Percentiles rank a stretch among this genome's conserved stretches.
Evolutionary conservation across 2,113 vertebrate species (phyloP).

Genomic region (Mola mola): DNA sequence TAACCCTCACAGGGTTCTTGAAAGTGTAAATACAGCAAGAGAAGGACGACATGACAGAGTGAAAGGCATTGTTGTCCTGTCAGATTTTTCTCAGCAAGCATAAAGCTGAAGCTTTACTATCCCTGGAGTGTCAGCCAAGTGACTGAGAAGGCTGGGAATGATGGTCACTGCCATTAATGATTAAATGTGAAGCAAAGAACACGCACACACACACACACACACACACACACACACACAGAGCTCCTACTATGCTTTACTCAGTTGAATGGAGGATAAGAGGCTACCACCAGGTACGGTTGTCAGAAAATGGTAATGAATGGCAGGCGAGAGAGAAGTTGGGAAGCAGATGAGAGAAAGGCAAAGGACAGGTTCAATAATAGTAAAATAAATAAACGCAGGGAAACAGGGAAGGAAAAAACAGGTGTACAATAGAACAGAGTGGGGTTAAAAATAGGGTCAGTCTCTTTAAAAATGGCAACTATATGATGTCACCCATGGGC

Average conservation of each 20-base stretch:
- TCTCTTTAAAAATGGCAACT: slow-evolving; percentile 41
- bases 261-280: slow-evolving; percentile 50
- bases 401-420: slow-evolving; percentile 17
- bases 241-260: slow-evolving; percentile 37
- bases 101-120: slow-evolving; percentile 22
- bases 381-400: slow-evolving; percentile 21
- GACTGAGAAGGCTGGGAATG: slow-evolving; percentile 51
- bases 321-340: slow-evolving; percentile 23
- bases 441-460: slow-evolving; percentile 34
- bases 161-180: slow-evolving; percentile 62
- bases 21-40: background rate
- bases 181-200: slow-evolving; percentile 63
- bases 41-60: slow-evolving; percentile 2
- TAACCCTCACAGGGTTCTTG: background rate
- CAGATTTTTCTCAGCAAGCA: slow-evolving; percentile 43
- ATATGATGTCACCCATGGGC: slow-evolving; percentile 27
- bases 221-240: slow-evolving; percentile 15
- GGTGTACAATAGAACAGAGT: background rate
- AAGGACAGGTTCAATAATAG: slow-evolving; percentile 34
- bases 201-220: slow-evolving; percentile 34
- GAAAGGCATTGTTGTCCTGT: slow-evolving; percentile 19
- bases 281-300: slow-evolving; percentile 31
- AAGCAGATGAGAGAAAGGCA: slow-evolving; percentile 30
- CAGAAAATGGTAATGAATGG: slow-evolving; percentile 40
- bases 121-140: slow-evolving; percentile 35